Percentiles rank a stretch among this genome's conserved stretches.
phyloP scores from a whole-genome alignment of 2,797 vertebrate genomes.

The Chiloscyllium punctatum region DNA sequence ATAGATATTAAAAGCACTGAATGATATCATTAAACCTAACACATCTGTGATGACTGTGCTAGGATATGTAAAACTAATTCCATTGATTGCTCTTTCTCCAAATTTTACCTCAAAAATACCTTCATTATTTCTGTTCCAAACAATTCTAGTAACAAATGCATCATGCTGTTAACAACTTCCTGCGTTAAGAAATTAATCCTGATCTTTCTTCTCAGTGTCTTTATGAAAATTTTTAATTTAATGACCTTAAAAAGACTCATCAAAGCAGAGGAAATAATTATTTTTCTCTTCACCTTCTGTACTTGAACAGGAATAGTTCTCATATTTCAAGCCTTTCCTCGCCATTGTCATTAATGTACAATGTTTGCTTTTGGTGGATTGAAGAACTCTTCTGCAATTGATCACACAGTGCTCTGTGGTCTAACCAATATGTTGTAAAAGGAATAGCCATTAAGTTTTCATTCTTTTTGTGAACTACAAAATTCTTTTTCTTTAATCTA shows the following conservation, averaged over 20 bases:
- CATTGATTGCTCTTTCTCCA: background rate
- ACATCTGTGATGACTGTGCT: background rate
- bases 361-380: background rate
- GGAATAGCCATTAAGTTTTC: background rate
- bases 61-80: background rate
- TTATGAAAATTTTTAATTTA: background rate
- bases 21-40: background rate
- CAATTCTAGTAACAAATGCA: background rate
- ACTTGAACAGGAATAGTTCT: background rate
- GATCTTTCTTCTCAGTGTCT: background rate
- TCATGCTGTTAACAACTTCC: background rate
- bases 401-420: background rate
- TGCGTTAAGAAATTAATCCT: background rate
- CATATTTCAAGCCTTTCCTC: background rate
- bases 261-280: background rate
- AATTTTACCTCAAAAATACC: background rate
- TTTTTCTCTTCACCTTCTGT: background rate
- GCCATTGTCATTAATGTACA: background rate
- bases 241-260: background rate
- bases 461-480: background rate
- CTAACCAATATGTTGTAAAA: background rate
- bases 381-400: background rate
- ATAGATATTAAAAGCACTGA: background rate
- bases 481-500: background rate
- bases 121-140: background rate